phyloP scores from a whole-genome alignment of 1,140 invertebrate genomes.

The Saxidomus purpurata region DNA sequence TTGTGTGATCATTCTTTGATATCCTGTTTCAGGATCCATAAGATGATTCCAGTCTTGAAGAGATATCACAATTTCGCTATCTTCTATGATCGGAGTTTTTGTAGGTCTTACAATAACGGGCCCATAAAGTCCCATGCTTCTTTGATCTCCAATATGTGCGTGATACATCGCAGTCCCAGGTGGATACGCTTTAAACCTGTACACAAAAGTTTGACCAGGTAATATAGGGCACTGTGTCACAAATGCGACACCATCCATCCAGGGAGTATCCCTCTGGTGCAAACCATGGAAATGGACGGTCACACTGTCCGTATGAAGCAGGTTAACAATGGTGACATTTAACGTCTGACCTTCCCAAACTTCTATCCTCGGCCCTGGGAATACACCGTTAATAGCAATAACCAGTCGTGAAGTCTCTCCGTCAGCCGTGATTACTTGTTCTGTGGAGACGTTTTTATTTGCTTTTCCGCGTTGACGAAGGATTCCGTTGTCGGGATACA shows the following conservation, averaged over 20 bases:
- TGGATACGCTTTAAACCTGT: constrained; percentile 87
- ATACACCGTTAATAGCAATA: constrained; percentile 72
- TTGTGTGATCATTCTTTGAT: constrained; percentile 70
- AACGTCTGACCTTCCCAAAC: constrained; percentile 94
- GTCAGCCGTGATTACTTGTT: constrained; percentile 73
- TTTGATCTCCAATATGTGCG: constrained; percentile 80
- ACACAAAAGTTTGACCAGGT: constrained; percentile 94
- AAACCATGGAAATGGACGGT: constrained; percentile 96
- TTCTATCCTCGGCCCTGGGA: constrained; percentile 87
- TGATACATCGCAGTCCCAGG: constrained; percentile 83
- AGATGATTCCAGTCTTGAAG: constrained; percentile 78
- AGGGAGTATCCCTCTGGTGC: constrained; percentile 93
- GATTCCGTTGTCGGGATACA: background rate
- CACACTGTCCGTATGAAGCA: constrained; percentile 91
- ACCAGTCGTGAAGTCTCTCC: constrained; percentile 63
- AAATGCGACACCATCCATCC: constrained; percentile 96
- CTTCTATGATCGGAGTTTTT: background rate
- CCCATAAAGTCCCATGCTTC: constrained; percentile 79
- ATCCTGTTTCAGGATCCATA: constrained; percentile 66
- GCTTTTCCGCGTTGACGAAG: background rate
- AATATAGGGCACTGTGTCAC: constrained; percentile 96
- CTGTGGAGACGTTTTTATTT: background rate
- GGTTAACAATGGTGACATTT: constrained; percentile 86
- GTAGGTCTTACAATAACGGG: constrained; percentile 71
- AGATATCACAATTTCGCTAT: constrained; percentile 55